Evolutionary conservation across 2,888 invertebrate genomes (phyloP), one percentile per base, ranked within the genome.

Genomic region (Lottia gigantea): DNA sequence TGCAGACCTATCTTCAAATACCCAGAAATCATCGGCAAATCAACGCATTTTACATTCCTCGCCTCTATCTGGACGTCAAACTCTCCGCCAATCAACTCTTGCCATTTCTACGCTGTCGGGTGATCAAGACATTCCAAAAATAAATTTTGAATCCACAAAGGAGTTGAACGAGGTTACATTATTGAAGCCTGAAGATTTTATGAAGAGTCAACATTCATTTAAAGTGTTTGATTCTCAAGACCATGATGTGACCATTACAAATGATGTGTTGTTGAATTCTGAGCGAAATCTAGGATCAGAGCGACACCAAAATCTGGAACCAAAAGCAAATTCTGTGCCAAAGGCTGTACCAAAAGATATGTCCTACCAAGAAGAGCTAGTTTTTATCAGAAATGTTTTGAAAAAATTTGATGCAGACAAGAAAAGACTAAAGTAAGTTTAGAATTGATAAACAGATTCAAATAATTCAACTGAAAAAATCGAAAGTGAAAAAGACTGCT

Each of bases 341-440:
- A n/a, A 8, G 0, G 0, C 12, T 3, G 23, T 19, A 23, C 11
- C 11, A 23, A 55, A 55, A 55, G 55, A 55, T n/a, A 55, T 55
- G 12, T 65, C 74, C 15, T 71, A 71, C 19, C 71, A 73, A 19
- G 78, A 79, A 62, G 82, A 84, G 71, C 75, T 85, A n/a, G 66
- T 81, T 6, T 64, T 72, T 26, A 85, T 85, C 23, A 75, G 84
- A 65, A 82, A 84, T 68, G 72, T 71, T 64, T 74, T 85, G 70
- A 78, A 78, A 64, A 70, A 72, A 40, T 85, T 82, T 78, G 80
- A 80, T 40, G 72, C 78, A 25, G 79, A 82, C 66, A 83, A 83
- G 73, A 81, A 81, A 67, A 80, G 80, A 71, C 74, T 85, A 14
- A 80, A 82, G 85, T 85, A 71, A 72, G 75, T 69, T n/a, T 46